Percentiles rank a stretch among this genome's conserved stretches.
phyloP scores from a whole-genome alignment of 2,113 vertebrate species.

The Burhinus bistriatus region DNA sequence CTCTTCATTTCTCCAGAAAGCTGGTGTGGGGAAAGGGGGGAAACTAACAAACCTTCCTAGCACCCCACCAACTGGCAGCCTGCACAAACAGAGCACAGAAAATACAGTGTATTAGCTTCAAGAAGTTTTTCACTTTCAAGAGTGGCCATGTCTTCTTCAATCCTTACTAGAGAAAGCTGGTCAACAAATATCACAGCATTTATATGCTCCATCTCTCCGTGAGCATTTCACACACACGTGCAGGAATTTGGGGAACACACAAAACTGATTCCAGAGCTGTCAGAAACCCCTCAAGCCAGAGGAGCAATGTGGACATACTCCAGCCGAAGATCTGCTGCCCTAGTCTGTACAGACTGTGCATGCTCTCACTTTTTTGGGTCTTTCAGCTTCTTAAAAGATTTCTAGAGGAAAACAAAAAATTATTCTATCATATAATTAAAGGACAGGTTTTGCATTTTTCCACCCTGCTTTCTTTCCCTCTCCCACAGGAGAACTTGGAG shows the following conservation, averaged over 20 bases:
- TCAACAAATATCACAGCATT: background rate
- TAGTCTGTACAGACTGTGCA: background rate
- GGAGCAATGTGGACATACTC: fast-evolving
- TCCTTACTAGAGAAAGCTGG: background rate
- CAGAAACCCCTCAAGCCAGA: background rate
- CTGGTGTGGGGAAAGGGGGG: background rate
- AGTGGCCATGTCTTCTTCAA: background rate
- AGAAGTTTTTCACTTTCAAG: background rate
- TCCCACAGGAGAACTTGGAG: background rate
- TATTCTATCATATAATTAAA: background rate
- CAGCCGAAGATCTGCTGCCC: fast-evolving
- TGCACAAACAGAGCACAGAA: fast-evolving
- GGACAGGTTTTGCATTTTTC: background rate
- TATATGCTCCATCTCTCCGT: background rate
- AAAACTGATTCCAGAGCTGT: background rate
- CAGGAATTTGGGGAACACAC: background rate
- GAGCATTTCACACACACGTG: background rate
- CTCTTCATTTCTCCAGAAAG: background rate
- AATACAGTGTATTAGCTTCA: background rate
- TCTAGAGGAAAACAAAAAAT: background rate
- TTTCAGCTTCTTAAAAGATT: background rate
- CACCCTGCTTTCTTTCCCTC: background rate
- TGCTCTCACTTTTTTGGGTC: background rate
- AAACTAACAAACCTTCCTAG: background rate
- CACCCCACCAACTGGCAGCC: background rate